Conservation (phyloP, 1,140 invertebrate genomes). For the Trichonephila clavata region DNA sequence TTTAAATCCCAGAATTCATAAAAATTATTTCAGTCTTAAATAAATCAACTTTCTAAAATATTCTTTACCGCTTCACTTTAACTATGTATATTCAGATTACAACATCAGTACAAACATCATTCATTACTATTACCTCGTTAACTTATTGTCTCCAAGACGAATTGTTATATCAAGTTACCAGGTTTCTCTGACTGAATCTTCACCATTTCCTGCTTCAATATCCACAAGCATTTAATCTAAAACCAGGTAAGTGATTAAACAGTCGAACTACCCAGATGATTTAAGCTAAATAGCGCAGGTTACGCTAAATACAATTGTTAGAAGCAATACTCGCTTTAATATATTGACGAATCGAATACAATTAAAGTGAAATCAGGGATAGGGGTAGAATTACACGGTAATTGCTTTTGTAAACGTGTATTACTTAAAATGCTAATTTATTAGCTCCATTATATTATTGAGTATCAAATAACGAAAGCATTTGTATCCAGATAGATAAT, state of each 20-base stretch:
- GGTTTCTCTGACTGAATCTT: neutral
- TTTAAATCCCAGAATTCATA: no score
- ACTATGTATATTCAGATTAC: no score
- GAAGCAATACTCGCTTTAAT: neutral
- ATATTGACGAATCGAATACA: neutral
- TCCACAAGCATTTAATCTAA: neutral
- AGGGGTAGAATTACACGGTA: neutral
- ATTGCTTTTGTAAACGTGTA: neutral
- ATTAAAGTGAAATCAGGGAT: neutral
- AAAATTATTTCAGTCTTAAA: no score
- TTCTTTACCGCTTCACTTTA: no score
- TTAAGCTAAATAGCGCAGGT: slow-evolving; percentile 1
- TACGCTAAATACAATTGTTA: slow-evolving; percentile 13
- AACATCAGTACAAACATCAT: no score
- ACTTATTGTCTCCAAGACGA: neutral
- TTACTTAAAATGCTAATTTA: neutral
- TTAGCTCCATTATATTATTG: no score
- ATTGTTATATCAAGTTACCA: neutral
- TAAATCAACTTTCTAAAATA: no score
- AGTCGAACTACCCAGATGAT: slow-evolving; percentile 10
- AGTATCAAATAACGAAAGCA: no score
- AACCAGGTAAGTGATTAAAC: neutral
- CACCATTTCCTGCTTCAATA: neutral
- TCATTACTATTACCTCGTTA: neutral
- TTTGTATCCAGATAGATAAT: no score